These are phyloP conservation scores for Tillus elongatus DNA, from an alignment of 2,888 invertebrate species.

Conservation along the genomic window DNA sequence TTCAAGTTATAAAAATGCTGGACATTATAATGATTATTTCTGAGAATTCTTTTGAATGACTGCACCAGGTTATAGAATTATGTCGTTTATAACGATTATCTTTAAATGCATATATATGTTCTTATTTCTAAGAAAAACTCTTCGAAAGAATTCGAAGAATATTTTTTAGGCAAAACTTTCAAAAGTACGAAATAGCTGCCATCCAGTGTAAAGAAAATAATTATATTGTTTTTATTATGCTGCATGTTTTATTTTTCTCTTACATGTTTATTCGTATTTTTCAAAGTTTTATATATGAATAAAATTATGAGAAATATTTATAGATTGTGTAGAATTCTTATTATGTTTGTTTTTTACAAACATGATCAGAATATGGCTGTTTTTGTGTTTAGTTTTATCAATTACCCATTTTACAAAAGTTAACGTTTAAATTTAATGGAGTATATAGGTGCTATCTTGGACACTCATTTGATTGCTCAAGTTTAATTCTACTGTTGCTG, in stretches of 20 bases:
- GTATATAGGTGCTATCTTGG: too few relatives aligned
- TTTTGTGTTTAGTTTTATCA: constrained; percentile 17
- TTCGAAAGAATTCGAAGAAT: constrained; percentile 17
- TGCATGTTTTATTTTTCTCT: constrained; percentile 13
- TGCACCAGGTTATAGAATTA: too few relatives aligned
- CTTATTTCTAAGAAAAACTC: neutral
- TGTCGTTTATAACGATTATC: too few relatives aligned
- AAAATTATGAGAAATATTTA: constrained; percentile 22
- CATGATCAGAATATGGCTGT: constrained; percentile 31
- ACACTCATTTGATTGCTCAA: too few relatives aligned
- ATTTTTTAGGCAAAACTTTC: constrained; percentile 24
- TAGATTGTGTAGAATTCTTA: constrained; percentile 28
- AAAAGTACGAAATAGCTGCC: constrained; percentile 33
- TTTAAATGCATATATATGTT: too few relatives aligned
- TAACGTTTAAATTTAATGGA: too few relatives aligned
- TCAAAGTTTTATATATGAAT: constrained; percentile 27
- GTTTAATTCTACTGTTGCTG: too few relatives aligned
- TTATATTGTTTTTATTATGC: constrained; percentile 13
- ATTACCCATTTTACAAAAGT: too few relatives aligned
- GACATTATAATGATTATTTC: constrained; percentile 19
- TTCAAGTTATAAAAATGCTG: constrained; percentile 25
- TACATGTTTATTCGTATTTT: constrained; percentile 28
- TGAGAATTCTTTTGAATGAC: constrained; percentile 20
- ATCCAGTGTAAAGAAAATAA: constrained; percentile 26
- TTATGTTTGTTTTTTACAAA: constrained; percentile 28